Conservation (phyloP, 2,797 vertebrate species). For the Pelodytes ibericus region DNA sequence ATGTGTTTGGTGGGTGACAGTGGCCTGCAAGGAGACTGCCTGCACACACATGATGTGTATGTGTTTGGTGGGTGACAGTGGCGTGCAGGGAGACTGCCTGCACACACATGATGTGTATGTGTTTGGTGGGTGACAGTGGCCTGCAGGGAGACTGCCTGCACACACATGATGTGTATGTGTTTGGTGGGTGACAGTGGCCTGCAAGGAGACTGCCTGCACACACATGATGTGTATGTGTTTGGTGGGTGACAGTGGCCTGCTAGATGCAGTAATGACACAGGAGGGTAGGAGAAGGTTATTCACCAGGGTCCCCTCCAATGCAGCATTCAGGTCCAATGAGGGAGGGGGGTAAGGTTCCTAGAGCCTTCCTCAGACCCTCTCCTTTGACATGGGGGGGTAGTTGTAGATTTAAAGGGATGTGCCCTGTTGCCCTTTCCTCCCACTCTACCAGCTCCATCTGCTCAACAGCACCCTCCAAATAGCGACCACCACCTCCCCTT, state of each 20-base stretch:
- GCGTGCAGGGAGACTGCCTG: no score
- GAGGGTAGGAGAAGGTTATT: constrained; percentile 32
- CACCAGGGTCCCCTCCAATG: neutral
- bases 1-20: no score
- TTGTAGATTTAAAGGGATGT: no score
- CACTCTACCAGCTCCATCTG: neutral
- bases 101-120: neutral
- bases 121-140: neutral
- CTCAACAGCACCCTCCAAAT: neutral
- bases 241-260: neutral
- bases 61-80: no score
- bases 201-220: neutral
- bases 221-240: neutral
- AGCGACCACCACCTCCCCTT: neutral
- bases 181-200: neutral
- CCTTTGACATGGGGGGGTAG: no score
- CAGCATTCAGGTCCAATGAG: neutral
- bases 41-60: no score
- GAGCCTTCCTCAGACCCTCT: no score
- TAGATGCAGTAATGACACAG: constrained; percentile 9
- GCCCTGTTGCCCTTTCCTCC: neutral
- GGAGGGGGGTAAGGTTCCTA: constrained; percentile 7
- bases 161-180: neutral
- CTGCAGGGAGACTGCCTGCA: no score
- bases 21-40: no score